These are phyloP conservation scores for Diabrotica balteata DNA, from an alignment of 2,888 invertebrate genomes.

Conservation along the genomic window DNA sequence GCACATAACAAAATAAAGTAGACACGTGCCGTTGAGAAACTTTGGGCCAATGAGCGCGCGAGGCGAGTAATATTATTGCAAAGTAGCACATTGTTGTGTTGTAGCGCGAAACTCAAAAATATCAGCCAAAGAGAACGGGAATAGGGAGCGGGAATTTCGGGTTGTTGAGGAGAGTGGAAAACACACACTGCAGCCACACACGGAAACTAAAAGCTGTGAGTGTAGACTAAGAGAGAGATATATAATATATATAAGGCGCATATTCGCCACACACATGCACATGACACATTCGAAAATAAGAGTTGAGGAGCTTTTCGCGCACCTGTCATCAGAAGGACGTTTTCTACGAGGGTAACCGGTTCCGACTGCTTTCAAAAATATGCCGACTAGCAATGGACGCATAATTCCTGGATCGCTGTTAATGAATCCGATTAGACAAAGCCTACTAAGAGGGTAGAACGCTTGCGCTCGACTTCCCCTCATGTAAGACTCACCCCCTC, in stretches of 20 bases:
- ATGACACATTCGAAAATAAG: constrained; percentile 41
- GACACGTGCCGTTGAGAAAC: constrained; percentile 43
- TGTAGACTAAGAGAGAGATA: constrained; percentile 30
- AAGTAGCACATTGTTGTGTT: constrained; percentile 44
- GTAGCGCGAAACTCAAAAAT: constrained; percentile 41
- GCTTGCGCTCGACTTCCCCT: constrained; percentile 59
- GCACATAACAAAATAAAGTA: constrained; percentile 31
- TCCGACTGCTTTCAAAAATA: constrained; percentile 63
- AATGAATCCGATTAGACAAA: constrained; percentile 68
- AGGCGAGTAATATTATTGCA: constrained; percentile 47
- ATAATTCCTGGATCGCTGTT: constrained; percentile 66
- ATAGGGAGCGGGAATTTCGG: constrained; percentile 12
- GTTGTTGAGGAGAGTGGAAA: constrained; percentile 7
- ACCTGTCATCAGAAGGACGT: constrained; percentile 50
- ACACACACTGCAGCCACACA: constrained; percentile 41
- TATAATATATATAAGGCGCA: constrained; percentile 36
- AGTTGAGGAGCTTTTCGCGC: constrained; percentile 41
- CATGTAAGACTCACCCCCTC: constrained; percentile 51
- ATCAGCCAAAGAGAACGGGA: constrained; percentile 19
- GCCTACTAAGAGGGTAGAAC: constrained; percentile 61
- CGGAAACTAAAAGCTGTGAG: constrained; percentile 38
- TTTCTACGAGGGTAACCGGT: constrained; percentile 57
- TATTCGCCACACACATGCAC: constrained; percentile 47
- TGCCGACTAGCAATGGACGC: constrained; percentile 64
- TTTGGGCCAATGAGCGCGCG: constrained; percentile 43